Evolutionary conservation across 2,797 vertebrate genomes (phyloP).

Genomic region (Champsocephalus esox): DNA sequence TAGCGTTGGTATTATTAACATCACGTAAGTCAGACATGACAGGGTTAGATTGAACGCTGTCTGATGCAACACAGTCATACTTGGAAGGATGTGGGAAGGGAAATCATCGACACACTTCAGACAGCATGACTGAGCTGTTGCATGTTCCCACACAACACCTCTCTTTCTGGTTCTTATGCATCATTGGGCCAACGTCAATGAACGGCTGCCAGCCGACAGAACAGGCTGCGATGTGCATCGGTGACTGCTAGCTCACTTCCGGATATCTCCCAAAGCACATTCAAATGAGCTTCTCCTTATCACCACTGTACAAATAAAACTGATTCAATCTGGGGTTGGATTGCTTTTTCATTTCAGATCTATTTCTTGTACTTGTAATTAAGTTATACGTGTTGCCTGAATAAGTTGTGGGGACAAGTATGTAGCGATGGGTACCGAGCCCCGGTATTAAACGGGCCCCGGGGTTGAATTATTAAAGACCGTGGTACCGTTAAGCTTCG

Average conservation of each 20-base stretch:
- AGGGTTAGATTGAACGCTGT: slow-evolving; percentile 16
- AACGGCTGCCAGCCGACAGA: slow-evolving; percentile 51
- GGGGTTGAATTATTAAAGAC: too few relatives aligned
- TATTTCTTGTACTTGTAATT: not conserved
- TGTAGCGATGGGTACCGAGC: too few relatives aligned
- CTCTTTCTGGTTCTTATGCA: slow-evolving; percentile 49
- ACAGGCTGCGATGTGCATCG: slow-evolving; percentile 51
- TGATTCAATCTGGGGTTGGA: slow-evolving; percentile 3
- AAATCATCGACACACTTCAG: slow-evolving; percentile 59
- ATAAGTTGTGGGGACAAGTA: not conserved
- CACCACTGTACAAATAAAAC: not conserved
- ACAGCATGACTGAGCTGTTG: slow-evolving; percentile 53
- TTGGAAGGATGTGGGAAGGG: slow-evolving; percentile 44
- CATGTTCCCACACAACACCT: slow-evolving; percentile 73
- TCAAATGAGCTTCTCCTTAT: slow-evolving; percentile 18
- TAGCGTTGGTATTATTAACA: not conserved
- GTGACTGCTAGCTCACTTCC: slow-evolving; percentile 32
- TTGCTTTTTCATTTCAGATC: not conserved
- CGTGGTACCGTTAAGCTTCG: too few relatives aligned
- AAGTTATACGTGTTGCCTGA: not conserved
- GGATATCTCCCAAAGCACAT: slow-evolving; percentile 19
- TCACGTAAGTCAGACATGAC: slow-evolving; percentile 1
- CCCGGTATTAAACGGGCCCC: too few relatives aligned
- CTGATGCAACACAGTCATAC: slow-evolving; percentile 40
- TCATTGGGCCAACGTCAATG: slow-evolving; percentile 50